Percentiles rank a stretch among this genome's conserved stretches.
These are phyloP conservation scores for Nothobranchius kuhntae DNA, from an alignment of 2,113 vertebrate species.

Conservation along the genomic window DNA sequence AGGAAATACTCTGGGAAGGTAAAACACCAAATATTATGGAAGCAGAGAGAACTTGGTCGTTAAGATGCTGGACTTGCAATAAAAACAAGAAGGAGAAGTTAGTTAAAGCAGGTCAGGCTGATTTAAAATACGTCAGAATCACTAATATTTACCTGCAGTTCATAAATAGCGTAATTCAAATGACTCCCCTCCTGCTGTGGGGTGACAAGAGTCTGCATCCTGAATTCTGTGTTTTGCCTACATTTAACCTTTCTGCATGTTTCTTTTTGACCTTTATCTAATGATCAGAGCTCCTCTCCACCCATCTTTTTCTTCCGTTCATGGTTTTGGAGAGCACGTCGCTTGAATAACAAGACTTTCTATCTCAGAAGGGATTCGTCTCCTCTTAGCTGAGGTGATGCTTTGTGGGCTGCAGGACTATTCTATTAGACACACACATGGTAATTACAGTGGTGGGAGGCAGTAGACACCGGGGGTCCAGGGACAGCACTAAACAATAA, in stretches of 20 bases:
- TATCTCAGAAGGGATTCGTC: constrained; percentile 28
- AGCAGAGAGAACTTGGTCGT: constrained; percentile 4
- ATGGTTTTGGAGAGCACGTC: constrained; percentile 51
- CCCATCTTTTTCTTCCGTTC: constrained; percentile 46
- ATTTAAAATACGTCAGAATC: neutral
- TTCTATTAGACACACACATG: constrained; percentile 79
- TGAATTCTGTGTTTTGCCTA: constrained; percentile 40
- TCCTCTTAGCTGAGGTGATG: constrained; percentile 57
- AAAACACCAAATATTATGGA: constrained; percentile 19
- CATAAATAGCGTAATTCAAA: no score
- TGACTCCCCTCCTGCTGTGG: neutral
- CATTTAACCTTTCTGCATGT: constrained; percentile 53
- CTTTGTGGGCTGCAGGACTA: constrained; percentile 75
- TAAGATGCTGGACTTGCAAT: neutral
- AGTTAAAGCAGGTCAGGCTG: constrained; percentile 1
- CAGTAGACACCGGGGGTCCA: constrained; percentile 79
- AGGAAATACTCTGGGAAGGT: constrained; percentile 68
- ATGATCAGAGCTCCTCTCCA: constrained; percentile 61
- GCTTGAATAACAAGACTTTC: constrained; percentile 71
- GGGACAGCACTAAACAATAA: constrained; percentile 81
- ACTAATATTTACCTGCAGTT: no score
- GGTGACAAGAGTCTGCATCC: constrained; percentile 41
- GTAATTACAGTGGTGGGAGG: constrained; percentile 81
- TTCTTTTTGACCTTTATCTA: constrained; percentile 73
- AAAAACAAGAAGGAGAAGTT: constrained; percentile 19